A percentile compares a stretch with the other conserved stretches of the same genome.
Conservation (phyloP, 1,140 invertebrate species). For the Anastatus disparis region DNA sequence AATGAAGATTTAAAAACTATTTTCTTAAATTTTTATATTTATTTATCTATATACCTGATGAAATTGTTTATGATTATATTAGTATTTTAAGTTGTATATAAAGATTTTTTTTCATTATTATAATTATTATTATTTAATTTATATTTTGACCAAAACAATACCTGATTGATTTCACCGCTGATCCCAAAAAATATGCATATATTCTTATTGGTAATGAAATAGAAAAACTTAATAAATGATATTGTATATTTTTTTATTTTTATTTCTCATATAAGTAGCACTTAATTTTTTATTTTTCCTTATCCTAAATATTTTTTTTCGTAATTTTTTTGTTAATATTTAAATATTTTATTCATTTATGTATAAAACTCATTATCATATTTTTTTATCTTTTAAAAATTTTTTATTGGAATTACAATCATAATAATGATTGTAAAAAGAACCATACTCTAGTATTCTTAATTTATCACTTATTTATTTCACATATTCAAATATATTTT, state of each 20-base stretch:
- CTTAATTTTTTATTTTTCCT: neutral
- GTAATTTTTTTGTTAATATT: neutral
- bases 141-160: conserved; percentile 25
- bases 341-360: too few species aligned
- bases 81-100: conserved; percentile 20
- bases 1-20: conserved; percentile 28
- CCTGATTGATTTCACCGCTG: conserved; percentile 1
- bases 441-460: too few species aligned
- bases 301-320: neutral
- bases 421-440: too few species aligned
- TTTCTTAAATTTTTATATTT: conserved; percentile 21
- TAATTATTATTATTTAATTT: conserved; percentile 19
- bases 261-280: neutral
- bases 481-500: too few species aligned
- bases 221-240: conserved; percentile 26
- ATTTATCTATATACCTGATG: neutral
- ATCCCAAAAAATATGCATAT: conserved; percentile 10
- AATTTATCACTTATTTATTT: too few species aligned
- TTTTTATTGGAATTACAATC: too few species aligned
- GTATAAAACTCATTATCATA: too few species aligned
- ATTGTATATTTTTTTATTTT: conserved; percentile 27
- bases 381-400: too few species aligned
- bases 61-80: conserved; percentile 18
- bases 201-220: conserved; percentile 9
- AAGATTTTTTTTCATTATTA: conserved; percentile 10